Evolutionary conservation across 2,888 invertebrate species (phyloP).

Genomic region (Chrysotoxum bicinctum): DNA sequence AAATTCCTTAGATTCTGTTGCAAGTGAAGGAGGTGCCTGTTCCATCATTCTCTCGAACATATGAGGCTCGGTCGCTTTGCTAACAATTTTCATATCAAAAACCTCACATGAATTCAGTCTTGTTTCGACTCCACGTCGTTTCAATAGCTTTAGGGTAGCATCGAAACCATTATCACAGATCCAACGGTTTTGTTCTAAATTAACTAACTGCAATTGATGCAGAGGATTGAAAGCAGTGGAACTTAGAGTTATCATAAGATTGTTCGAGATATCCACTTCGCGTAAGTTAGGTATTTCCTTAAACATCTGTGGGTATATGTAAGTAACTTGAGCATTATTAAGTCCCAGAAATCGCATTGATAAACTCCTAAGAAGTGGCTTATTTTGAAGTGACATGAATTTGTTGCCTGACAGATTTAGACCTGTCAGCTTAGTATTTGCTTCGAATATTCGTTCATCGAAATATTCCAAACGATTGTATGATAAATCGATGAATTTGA

Average conservation of each 20-base stretch:
- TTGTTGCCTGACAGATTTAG: slow-evolving; percentile 86
- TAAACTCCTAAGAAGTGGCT: slow-evolving; percentile 84
- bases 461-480: slow-evolving; percentile 85
- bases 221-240: slow-evolving; percentile 82
- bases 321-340: slow-evolving; percentile 84
- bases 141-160: slow-evolving; percentile 75
- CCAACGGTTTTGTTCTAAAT: slow-evolving; percentile 84
- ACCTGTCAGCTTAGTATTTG: slow-evolving; percentile 82
- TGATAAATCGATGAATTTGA: slow-evolving; percentile 84
- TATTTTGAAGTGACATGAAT: slow-evolving; percentile 83
- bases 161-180: slow-evolving; percentile 82
- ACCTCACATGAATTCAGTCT: slow-evolving; percentile 75
- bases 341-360: slow-evolving; percentile 84
- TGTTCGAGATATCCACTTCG: slow-evolving; percentile 84
- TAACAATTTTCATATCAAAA: slow-evolving; percentile 16
- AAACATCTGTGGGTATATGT: slow-evolving; percentile 83
- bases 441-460: slow-evolving; percentile 83
- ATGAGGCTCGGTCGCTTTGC: not conserved
- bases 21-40: slow-evolving; percentile 10
- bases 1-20: slow-evolving; percentile 10
- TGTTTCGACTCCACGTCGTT: slow-evolving; percentile 74
- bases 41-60: slow-evolving; percentile 78
- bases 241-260: slow-evolving; percentile 84
- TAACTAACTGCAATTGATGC: slow-evolving; percentile 82
- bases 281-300: slow-evolving; percentile 83